Base-by-base conservation (phyloP, 2,113 vertebrate species). In the Bos indicus region DNA sequence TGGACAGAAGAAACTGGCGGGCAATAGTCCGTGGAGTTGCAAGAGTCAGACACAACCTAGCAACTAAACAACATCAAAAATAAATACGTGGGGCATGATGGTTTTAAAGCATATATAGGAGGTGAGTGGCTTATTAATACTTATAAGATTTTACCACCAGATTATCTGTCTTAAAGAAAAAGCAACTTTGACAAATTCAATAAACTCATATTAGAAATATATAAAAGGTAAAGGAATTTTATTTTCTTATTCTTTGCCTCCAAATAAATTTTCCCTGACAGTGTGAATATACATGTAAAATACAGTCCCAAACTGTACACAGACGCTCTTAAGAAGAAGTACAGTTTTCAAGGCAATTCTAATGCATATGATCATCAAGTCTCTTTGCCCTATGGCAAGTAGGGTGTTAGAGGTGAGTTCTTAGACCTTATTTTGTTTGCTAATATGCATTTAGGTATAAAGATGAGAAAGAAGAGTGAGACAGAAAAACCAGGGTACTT, bases 101-200 rank as follows among this genome's bases (percentile, higher is more conserved):
- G 36, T 71, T 85, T 94, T 62, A 56, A 88, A 91, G 3, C 3
- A 33, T 51, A 19, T 26, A 15, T 3, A 36, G 33, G 48, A 77
- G 8, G 40, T 71, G 13, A 80, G 2, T 57, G 82, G n/a, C 26
- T 81, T 84, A 93, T 85, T n/a, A 64, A 51, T 88, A 88, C n/a
- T 84, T 84, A 40, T 36, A 54, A 14, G 52, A 28, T 83, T 88
- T 54, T 14, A 8, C 40, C 9, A 51, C 6, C 15, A 67, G 14
- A 57, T 85, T 48, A 2, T 67, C 62, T 88, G 30, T 77, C 33
- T 46, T 56, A 30, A 96, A 88, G 59, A 94, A 95, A 86, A 60
- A 36, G 1, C 12, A 90, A 46, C 92, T 81, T 94, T 92, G 56
- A 74, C 19, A 95, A 94, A 52, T 82, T 88, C 64, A 94, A 6